Evolutionary conservation across 2,113 vertebrate species (phyloP), one percentile per base, ranked within the genome.

Genomic region (Poeciliopsis turrubarensis): DNA sequence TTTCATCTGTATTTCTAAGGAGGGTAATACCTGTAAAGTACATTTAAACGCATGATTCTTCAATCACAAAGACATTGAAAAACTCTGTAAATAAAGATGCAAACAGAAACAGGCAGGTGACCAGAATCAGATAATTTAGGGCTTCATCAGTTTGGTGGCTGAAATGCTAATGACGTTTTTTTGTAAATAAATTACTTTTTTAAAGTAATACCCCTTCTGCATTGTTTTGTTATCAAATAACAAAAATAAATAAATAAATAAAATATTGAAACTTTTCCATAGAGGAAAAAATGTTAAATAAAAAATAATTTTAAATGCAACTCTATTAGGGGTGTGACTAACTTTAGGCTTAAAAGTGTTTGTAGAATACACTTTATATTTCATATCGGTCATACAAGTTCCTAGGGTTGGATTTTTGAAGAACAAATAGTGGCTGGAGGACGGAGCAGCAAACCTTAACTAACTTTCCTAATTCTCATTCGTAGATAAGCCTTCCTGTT

Each of bases 391-490:
- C 34, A 60, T 63, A 37, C 65, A 61, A 65, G 72, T 71, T 68
- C 62, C 72, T 63, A 31, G 25, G 64, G 78, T 83, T 26, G 60
- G 70, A 39, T 51, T 65, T 74, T 61, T 72, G 32, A 51, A 82
- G 75, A 39, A n/a, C 60, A 10, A 14, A 67, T 64, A 65, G 70
- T 22, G 79, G 68, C 26, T 41, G 39, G 22, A 32, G 54, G 73
- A 60, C 68, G 66, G 65, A 79, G 66, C 31, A 68, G 63, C 47
- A 71, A 71, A 75, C 3, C 61, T 34, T 75, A 72, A 78, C 81
- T 69, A 78, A 80, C 79, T 86, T 83, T 83, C 51, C 70, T 64
- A 84, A 82, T 83, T 87, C 76, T 85, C 86, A 91, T 91, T 82
- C 79, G 78, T 66, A 65, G 61, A 79, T 86, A 89, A 76, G 78